Evolutionary conservation across 2,113 vertebrate genomes (phyloP).

Genomic region (Odontesthes bonariensis): DNA sequence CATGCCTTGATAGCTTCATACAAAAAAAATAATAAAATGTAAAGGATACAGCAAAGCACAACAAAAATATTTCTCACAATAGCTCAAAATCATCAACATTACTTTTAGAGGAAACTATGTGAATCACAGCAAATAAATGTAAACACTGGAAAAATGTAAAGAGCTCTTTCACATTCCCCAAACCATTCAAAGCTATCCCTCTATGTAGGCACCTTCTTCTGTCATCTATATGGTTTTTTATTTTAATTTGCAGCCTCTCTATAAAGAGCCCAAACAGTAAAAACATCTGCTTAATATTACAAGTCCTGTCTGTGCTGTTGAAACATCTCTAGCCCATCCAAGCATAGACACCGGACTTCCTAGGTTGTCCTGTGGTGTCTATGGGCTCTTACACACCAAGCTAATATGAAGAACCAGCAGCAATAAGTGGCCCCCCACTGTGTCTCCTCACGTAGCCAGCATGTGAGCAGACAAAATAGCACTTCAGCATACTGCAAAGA

Average conservation of each 20-base stretch:
- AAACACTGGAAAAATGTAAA: not conserved
- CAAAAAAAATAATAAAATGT: slow-evolving; percentile 18
- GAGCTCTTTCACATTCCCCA: slow-evolving; percentile 7
- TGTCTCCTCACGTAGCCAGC: not conserved
- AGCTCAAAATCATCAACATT: not conserved
- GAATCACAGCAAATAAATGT: not conserved
- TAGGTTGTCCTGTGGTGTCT: not conserved
- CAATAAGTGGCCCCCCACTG: not conserved
- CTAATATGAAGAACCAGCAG: not conserved
- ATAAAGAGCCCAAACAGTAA: too few relatives aligned
- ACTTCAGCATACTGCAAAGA: not conserved
- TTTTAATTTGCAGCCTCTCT: not conserved
- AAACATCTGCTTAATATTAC: too few relatives aligned
- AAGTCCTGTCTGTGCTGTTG: too few relatives aligned
- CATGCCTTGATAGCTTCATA: slow-evolving; percentile 7
- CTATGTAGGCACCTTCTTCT: not conserved
- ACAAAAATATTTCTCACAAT: not conserved
- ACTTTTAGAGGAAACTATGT: not conserved
- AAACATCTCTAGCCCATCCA: not conserved
- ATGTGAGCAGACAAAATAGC: not conserved
- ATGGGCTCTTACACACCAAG: not conserved
- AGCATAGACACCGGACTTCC: not conserved
- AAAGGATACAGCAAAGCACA: not conserved
- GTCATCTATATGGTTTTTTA: not conserved
- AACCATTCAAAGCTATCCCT: not conserved